Base-by-base conservation (phyloP, 1,140 invertebrate genomes). In the Atopsyche davidsoni region DNA sequence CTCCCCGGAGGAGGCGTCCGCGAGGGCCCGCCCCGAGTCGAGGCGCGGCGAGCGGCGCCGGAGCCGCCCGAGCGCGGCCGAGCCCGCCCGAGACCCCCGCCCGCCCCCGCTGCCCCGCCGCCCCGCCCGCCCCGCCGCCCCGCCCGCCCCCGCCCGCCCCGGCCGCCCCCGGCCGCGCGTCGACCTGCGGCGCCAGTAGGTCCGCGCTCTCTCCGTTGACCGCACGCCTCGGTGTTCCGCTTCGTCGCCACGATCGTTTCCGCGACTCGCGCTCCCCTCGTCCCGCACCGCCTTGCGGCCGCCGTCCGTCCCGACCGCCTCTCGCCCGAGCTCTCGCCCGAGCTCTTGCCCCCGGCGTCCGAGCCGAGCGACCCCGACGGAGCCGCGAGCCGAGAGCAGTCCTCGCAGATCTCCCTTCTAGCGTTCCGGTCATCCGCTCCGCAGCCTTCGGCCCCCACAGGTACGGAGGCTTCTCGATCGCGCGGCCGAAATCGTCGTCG, bases 191-290 rank as follows among this genome's bases (percentile, higher is more conserved):
- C 60, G 64, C 66, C 71, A 74, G 71, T 74, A 74, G 71, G 71
- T 74, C 72, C 70, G 68, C 68, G 70, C 72, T 70, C 70, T 69
- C 70, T 71, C 69, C 69, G 72, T 70, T 72, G 72, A 72, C 72
- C 72, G 72, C 72, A 72, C 72, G 70, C 70, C 72, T 74, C 67
- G 69, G 69, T 69, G 70, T 72, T 60, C 70, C 64, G 72, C 72
- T 74, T 72, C 67, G 69, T 67, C 64, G 70, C 69, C 67, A 68
- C 65, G 46, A 49, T 56, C 49, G 49, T 56, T 49, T 52, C 42
- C 49, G 49, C 52, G 52, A 56, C 40, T 51, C 40, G 45, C 45
- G 45, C 51, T 53, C 47, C 36, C 24, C 31, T 11, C 34, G 13
- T 21, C 10, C n/a, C n/a, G 32, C 14, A 31, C 24, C 43, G 38